Evolutionary conservation across 1,140 invertebrate genomes (phyloP), one percentile per base, ranked within the genome.

Genomic region (Druon quercuslanigerum): DNA sequence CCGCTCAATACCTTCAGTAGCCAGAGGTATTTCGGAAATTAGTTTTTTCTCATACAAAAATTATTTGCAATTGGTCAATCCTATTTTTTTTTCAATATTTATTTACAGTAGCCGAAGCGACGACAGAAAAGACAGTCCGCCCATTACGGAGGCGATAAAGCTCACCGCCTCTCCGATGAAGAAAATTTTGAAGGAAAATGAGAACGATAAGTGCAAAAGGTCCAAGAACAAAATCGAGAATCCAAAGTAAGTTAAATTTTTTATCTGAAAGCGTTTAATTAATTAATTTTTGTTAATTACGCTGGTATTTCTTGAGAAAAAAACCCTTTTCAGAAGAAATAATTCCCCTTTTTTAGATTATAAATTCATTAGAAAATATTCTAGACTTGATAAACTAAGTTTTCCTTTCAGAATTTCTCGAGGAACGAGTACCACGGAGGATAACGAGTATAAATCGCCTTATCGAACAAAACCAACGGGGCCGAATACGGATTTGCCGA

Each of bases 401-500:
- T 12, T 71, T 33, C 19, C 60, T 80, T 87, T 50, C 75, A 92
- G 91, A 82, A 79, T 90, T 76, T 92, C 90, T 25, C 87, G 91
- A 72, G 90, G 91, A 76, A 92, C 91, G 2, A 92, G 89, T 81
- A 92, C 91, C 14, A 85, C 88, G 20, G 89, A 92, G 79, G 89
- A 92, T 50, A 87, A 86, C 78, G 89, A 90, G 84, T 92, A 89
- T 83, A 93, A 91, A 85, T 93, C 94, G 71, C 76, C 89, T 77
- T 90, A 93, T 90, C 76, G 93, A 54, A 92, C 88, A 51, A 92
- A 92, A 83, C 91, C 93, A n/a, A 74, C 87, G 16, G 95, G 95
- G 75, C 92, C 93, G 50, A 94, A 95, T 89, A 81, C 92, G 9
- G 89, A 92, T 77, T 86, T 94, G n/a, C 84, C 86, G n/a, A 93